A percentile compares a stretch with the other conserved stretches of the same genome.
These are phyloP conservation scores for Anthrax anthrax DNA, from an alignment of 2,888 invertebrate species.

Conservation along the genomic window DNA sequence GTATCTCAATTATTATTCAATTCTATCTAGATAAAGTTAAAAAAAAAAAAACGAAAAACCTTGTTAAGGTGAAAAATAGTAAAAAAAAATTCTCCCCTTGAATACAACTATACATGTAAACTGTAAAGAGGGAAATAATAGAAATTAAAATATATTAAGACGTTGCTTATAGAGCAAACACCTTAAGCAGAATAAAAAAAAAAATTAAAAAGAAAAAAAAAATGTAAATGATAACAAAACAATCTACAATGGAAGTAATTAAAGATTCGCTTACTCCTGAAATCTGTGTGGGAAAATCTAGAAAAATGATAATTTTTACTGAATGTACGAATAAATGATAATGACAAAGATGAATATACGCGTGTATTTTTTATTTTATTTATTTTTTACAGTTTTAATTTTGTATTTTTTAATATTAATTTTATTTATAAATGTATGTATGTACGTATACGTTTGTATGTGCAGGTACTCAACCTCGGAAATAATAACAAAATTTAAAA, in stretches of 20 bases:
- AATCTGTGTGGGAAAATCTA: slow-evolving; percentile 10
- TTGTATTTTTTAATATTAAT: too few species aligned
- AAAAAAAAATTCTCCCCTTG: neutral
- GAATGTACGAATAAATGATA: neutral
- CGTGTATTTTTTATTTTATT: too few species aligned
- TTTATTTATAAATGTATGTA: too few species aligned
- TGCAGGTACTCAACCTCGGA: neutral
- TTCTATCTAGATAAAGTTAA: too few species aligned
- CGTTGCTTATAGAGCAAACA: neutral
- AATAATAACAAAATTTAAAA: neutral
- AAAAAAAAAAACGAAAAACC: too few species aligned
- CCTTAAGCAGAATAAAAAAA: neutral
- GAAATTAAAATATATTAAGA: neutral
- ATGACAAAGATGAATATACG: too few species aligned
- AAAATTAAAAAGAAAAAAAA: neutral
- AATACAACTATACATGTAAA: neutral
- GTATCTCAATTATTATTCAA: too few species aligned
- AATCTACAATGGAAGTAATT: slow-evolving; percentile 1
- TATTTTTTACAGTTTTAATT: too few species aligned
- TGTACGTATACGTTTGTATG: too few species aligned
- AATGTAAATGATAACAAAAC: neutral
- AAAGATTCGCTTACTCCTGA: slow-evolving; percentile 6
- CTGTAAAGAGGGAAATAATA: too few species aligned
- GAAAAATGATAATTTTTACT: slow-evolving; percentile 6
- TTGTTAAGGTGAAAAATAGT: neutral